Percentiles rank a stretch among this genome's conserved stretches.
Conservation (phyloP, 2,888 invertebrate species). For the Archips crataeganus region DNA sequence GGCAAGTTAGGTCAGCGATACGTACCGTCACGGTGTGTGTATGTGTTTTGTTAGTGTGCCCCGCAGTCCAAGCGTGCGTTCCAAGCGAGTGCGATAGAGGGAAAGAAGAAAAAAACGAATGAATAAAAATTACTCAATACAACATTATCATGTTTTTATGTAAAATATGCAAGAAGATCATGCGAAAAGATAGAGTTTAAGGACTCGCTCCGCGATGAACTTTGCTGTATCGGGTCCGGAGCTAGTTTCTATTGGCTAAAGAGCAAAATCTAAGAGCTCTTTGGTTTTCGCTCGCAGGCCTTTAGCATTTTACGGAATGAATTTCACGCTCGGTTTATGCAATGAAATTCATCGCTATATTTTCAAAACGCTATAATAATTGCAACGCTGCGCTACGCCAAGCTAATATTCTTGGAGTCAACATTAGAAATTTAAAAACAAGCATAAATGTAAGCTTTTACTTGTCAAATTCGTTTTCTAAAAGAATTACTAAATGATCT, state of each 20-base stretch:
- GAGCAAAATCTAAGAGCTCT: constrained; percentile 18
- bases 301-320: constrained; percentile 25
- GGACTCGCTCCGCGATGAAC: constrained; percentile 6
- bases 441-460: constrained; percentile 36
- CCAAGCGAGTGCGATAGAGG: constrained; percentile 86
- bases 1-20: constrained; percentile 55
- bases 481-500: constrained; percentile 31
- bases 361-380: constrained; percentile 43
- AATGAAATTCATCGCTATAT: constrained; percentile 24
- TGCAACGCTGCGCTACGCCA: constrained; percentile 59
- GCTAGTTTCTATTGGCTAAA: constrained; percentile 26
- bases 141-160: constrained; percentile 45
- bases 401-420: constrained; percentile 51
- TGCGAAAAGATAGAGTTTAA: constrained; percentile 59
- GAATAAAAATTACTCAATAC: constrained; percentile 69
- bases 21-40: constrained; percentile 73
- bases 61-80: constrained; percentile 85
- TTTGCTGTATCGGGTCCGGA: background rate
- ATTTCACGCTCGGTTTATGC: constrained; percentile 13
- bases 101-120: constrained; percentile 78
- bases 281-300: constrained; percentile 16
- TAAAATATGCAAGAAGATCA: constrained; percentile 60
- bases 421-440: constrained; percentile 27
- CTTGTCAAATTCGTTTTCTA: constrained; percentile 33
- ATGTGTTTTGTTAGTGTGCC: constrained; percentile 74